A percentile compares a stretch with the other conserved stretches of the same genome.
Conservation (phyloP, 1,140 invertebrate genomes). For the Babylonia areolata region DNA sequence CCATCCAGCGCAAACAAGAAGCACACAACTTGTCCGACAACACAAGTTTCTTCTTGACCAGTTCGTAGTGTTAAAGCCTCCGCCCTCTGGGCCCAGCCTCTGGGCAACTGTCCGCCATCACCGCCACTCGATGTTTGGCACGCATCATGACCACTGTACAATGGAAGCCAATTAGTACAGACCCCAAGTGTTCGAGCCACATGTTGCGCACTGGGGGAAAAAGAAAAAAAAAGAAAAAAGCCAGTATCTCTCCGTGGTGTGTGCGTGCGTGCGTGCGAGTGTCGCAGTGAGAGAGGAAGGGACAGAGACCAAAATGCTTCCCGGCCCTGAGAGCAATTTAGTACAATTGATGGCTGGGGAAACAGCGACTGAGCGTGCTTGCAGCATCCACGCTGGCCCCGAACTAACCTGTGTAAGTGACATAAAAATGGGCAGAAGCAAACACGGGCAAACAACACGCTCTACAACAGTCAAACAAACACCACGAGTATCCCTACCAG, state of each 20-base stretch:
- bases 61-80: no score
- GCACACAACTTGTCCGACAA: no score
- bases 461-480: not conserved
- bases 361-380: no score
- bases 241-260: not conserved
- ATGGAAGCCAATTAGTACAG: slow-evolving; percentile 38
- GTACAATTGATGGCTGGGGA: not conserved
- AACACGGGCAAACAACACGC: not conserved
- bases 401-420: not conserved
- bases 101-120: not conserved
- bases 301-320: not conserved
- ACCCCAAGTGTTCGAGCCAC: slow-evolving; percentile 19
- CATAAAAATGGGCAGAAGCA: not conserved
- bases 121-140: slow-evolving; percentile 33
- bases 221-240: no score
- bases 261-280: slow-evolving; percentile 23
- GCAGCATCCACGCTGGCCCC: no score
- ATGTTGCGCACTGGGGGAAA: slow-evolving; percentile 32
- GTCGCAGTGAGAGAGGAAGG: not conserved
- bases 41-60: no score
- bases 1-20: no score
- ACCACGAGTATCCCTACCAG: slow-evolving; percentile 4
- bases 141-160: slow-evolving; percentile 27
- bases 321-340: not conserved
- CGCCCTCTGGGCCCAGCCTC: no score